Percentiles rank a stretch among this genome's conserved stretches.
These are phyloP conservation scores for Napeogenes inachia DNA, from an alignment of 2,888 invertebrate genomes.

Conservation along the genomic window DNA sequence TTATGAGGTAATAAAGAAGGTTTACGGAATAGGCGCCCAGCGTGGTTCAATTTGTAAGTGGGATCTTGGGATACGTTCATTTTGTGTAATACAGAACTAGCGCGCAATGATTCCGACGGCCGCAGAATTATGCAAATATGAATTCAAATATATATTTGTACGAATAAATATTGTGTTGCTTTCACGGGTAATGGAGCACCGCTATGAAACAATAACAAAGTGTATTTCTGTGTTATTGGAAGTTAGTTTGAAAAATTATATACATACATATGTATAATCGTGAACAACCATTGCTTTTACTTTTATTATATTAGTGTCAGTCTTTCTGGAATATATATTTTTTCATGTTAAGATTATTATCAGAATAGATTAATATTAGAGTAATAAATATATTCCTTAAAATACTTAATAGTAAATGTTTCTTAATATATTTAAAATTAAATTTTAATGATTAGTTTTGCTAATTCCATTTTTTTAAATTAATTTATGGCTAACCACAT, in stretches of 20 bases:
- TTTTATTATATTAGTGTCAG: no score
- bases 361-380: no score
- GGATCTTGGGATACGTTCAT: conserved; percentile 77
- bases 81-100: conserved; percentile 69
- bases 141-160: conserved; percentile 56
- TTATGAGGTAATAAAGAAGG: conserved; percentile 16
- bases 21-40: conserved; percentile 54
- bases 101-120: conserved; percentile 58
- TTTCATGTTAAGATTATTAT: no score
- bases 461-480: neutral
- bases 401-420: no score
- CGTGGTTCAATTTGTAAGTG: conserved; percentile 71
- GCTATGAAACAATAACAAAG: conserved; percentile 17
- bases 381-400: no score
- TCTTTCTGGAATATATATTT: no score
- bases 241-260: neutral
- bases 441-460: no score
- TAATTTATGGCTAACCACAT: neutral
- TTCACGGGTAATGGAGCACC: conserved; percentile 16
- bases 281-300: no score
- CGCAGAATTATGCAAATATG: conserved; percentile 72
- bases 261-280: neutral
- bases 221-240: neutral
- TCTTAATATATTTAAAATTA: neutral
- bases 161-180: conserved; percentile 46